phyloP scores from a whole-genome alignment of 2,797 vertebrate species.

The Sorex maritimensis region DNA sequence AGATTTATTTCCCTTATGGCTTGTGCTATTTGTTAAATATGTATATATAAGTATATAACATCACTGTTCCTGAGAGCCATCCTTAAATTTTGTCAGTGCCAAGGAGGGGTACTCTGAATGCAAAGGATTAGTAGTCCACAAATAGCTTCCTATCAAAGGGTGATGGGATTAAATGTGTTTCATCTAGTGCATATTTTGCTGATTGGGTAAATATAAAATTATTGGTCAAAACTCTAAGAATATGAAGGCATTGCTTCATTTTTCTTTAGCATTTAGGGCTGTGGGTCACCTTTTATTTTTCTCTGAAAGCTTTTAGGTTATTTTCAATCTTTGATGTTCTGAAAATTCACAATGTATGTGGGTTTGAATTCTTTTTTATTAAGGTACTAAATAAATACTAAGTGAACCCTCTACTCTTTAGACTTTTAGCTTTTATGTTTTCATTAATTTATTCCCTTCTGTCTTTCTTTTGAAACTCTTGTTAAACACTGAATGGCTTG shows the following conservation, averaged over 20 bases:
- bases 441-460: conserved; percentile 25
- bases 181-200: conserved; percentile 28
- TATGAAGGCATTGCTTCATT: background rate
- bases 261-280: background rate
- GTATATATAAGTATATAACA: too few species aligned
- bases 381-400: background rate
- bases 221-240: conserved; percentile 15
- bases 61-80: too few species aligned
- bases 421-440: background rate
- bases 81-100: too few species aligned
- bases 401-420: conserved; percentile 13
- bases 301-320: background rate
- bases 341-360: background rate
- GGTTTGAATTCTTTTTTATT: background rate
- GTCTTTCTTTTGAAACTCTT: conserved; percentile 60
- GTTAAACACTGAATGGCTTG: background rate
- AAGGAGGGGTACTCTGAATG: too few species aligned
- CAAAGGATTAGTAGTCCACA: background rate
- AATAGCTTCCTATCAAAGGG: background rate
- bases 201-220: conserved; percentile 32
- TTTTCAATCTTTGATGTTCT: conserved; percentile 18
- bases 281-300: conserved; percentile 12
- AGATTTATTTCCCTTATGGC: too few species aligned
- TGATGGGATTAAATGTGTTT: background rate
- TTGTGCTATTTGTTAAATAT: too few species aligned